Percentiles rank a stretch among this genome's conserved stretches.
phyloP scores from a whole-genome alignment of 2,113 vertebrate species.

The Pomatostomus ruficeps region DNA sequence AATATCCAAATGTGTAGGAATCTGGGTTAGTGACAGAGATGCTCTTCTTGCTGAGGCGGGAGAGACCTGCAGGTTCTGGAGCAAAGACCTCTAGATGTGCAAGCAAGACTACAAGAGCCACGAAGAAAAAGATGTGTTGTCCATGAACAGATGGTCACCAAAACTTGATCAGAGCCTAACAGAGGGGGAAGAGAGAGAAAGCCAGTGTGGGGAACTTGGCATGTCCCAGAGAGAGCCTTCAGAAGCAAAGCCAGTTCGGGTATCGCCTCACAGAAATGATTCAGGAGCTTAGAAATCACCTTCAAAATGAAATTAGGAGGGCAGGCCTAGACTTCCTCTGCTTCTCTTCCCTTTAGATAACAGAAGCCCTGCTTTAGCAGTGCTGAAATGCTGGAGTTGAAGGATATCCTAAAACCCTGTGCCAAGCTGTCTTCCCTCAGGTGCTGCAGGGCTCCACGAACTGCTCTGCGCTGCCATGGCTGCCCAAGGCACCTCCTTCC shows the following conservation, averaged over 20 bases:
- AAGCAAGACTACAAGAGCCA: neutral
- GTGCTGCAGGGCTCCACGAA: neutral
- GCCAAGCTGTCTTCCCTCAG: no score
- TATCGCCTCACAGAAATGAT: neutral
- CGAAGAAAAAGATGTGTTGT: neutral
- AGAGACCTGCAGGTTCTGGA: neutral
- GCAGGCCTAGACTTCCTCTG: neutral
- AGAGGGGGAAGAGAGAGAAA: no score
- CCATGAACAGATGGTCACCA: neutral
- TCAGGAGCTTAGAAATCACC: neutral
- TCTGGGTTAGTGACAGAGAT: neutral
- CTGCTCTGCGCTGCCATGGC: neutral
- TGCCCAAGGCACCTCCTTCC: neutral
- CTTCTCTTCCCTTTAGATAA: neutral
- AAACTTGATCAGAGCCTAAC: fast-evolving
- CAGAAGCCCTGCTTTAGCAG: neutral
- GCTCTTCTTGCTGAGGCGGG: neutral
- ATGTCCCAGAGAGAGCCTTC: neutral
- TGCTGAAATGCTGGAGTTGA: neutral
- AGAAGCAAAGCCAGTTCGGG: neutral
- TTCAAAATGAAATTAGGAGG: neutral
- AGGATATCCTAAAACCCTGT: neutral
- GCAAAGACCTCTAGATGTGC: neutral
- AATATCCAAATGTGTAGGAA: neutral
- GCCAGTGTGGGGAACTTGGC: neutral